Evolutionary conservation across 2,888 invertebrate genomes (phyloP), one percentile per base, ranked within the genome.

Genomic region (Drosophila multiciliata): DNA sequence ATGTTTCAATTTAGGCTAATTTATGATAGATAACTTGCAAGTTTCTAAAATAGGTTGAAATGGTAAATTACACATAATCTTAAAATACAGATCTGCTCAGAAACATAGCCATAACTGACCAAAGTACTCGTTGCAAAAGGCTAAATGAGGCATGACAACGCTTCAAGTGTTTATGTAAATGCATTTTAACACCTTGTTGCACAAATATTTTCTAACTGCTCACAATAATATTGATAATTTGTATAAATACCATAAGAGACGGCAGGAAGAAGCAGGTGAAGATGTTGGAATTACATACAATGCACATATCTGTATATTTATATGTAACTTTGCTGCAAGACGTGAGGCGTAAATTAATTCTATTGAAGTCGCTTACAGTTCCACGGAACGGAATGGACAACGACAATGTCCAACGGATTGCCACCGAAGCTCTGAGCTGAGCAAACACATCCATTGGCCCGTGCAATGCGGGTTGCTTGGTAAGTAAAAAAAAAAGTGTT

Each of bases 331-430:
- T 78, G 73, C 73, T 74, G 66, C 66, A 77, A 77, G 86, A 89
- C 88, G 91, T 92, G 91, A 91, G 91, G 92, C 91, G 92, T 91
- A 90, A 91, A 92, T 92, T 91, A 91, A 91, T 91, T 92, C 87
- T 88, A 90, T 92, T 90, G 86, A 88, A 84, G 77, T 83, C 76
- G 86, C 87, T 85, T 83, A 75, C 81, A 91, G 89, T 91, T 91
- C 91, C 85, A 83, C 80, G 91, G 85, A 91, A 83, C 69, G 59
- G 55, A 36, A 26, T n/a, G 15, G 29, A 23, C 63, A 65, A 66
- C 77, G 45, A 45, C 15, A 45, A 45, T 23, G 26, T 29, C 23
- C 45, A 69, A 63, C 77, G 58, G 67, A 63, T 62, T 32, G 78
- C 65, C 66, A 55, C 79, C 71, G 83, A 54, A 75, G 71, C 84